Evolutionary conservation across 1,140 invertebrate genomes (phyloP).

Genomic region (Augochlora pura): DNA sequence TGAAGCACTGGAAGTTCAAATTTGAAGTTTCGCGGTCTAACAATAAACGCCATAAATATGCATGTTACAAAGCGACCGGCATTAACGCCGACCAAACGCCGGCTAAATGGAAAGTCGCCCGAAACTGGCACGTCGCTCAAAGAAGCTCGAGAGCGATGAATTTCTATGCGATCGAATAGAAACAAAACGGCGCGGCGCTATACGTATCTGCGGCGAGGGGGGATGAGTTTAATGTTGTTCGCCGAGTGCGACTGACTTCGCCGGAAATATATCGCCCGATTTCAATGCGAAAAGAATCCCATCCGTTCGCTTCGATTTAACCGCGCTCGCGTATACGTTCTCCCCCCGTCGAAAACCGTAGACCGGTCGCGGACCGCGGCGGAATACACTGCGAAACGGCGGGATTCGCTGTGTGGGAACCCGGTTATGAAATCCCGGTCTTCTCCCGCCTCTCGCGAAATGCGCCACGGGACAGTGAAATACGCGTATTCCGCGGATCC

Average conservation of each 20-base stretch:
- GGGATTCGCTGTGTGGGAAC: background rate
- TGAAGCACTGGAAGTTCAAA: no score
- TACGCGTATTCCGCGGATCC: slow-evolving; percentile 39
- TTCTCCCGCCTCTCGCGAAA: slow-evolving; percentile 37
- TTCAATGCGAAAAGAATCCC: background rate
- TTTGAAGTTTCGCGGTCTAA: no score
- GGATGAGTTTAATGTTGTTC: background rate
- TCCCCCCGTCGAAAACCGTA: background rate
- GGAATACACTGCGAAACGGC: slow-evolving; percentile 1
- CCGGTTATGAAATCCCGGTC: slow-evolving; percentile 47
- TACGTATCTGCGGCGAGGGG: no score
- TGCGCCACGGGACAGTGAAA: slow-evolving; percentile 28
- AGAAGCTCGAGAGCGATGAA: background rate
- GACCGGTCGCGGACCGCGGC: background rate
- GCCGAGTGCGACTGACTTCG: background rate
- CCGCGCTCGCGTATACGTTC: background rate
- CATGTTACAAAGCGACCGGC: no score
- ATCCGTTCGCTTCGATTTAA: slow-evolving; percentile 1
- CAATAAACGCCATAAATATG: no score
- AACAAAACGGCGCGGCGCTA: no score
- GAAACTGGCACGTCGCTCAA: no score
- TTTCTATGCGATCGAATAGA: no score
- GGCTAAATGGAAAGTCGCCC: no score
- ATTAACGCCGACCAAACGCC: no score
- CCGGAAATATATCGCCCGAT: background rate